Evolutionary conservation across 2,797 vertebrate species (phyloP).

Genomic region (Artibeus jamaicensis): DNA sequence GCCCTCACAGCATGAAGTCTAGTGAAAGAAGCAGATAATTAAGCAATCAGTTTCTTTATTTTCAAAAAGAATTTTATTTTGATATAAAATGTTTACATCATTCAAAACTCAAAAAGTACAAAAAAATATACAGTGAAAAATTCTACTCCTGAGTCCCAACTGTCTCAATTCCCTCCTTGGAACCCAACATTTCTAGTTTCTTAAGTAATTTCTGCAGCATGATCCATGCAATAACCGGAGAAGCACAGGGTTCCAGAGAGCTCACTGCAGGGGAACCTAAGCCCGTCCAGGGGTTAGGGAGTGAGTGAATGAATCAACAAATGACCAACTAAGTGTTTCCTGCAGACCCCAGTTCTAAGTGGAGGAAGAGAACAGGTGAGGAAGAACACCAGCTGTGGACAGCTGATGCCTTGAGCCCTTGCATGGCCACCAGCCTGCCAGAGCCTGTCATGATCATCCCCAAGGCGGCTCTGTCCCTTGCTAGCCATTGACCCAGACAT

Average conservation of each 20-base stretch:
- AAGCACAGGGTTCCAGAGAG: neutral
- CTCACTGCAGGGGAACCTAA: neutral
- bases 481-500: neutral
- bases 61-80: constrained; percentile 18
- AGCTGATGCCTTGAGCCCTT: neutral
- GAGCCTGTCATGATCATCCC: neutral
- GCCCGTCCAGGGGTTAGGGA: neutral
- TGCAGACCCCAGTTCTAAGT: neutral
- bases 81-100: neutral
- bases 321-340: neutral
- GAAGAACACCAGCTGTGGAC: neutral
- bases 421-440: neutral
- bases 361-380: neutral
- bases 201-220: neutral
- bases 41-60: neutral
- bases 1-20: neutral
- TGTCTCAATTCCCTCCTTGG: neutral
- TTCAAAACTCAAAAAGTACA: constrained; percentile 15
- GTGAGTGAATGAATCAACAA: neutral
- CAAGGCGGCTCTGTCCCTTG: neutral
- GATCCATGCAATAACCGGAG: neutral
- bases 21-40: neutral
- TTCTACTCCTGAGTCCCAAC: neutral
- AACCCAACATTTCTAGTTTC: neutral
- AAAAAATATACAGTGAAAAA: neutral